Conservation (phyloP, 2,888 invertebrate species). For the Ectemnius lituratus region DNA sequence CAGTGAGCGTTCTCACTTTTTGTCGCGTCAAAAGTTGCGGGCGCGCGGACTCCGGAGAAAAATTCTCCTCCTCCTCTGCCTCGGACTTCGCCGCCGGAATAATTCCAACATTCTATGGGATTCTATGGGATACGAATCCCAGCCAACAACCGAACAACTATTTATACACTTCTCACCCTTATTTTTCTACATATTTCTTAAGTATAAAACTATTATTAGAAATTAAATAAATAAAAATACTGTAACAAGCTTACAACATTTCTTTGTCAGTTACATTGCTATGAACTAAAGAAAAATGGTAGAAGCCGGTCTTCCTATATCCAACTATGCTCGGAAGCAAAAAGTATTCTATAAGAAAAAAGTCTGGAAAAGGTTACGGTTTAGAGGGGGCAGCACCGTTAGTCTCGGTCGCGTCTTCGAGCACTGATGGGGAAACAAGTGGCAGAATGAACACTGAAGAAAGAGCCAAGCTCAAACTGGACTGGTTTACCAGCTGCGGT, state of each 20-base stretch:
- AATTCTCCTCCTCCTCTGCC: slow-evolving; percentile 36
- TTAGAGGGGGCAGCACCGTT: too few species aligned
- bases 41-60: slow-evolving; percentile 46
- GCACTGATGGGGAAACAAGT: not conserved
- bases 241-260: too few species aligned
- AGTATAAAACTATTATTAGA: too few species aligned
- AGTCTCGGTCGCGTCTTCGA: not conserved
- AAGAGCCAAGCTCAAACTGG: not conserved
- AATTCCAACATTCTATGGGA: slow-evolving; percentile 67
- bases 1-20: slow-evolving; percentile 57
- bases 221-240: too few species aligned
- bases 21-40: slow-evolving; percentile 47
- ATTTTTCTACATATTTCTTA: not conserved
- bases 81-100: slow-evolving; percentile 32
- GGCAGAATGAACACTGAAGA: not conserved
- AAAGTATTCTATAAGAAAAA: too few species aligned
- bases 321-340: too few species aligned
- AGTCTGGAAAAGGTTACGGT: too few species aligned
- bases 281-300: too few species aligned
- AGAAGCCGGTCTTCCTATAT: too few species aligned
- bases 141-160: too few species aligned
- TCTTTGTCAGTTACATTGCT: too few species aligned
- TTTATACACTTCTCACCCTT: not conserved
- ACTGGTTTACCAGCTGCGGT: not conserved
- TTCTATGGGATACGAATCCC: slow-evolving; percentile 55